These are phyloP conservation scores for Sphaeridia pumilis DNA, from an alignment of 2,888 invertebrate genomes.

Conservation along the genomic window DNA sequence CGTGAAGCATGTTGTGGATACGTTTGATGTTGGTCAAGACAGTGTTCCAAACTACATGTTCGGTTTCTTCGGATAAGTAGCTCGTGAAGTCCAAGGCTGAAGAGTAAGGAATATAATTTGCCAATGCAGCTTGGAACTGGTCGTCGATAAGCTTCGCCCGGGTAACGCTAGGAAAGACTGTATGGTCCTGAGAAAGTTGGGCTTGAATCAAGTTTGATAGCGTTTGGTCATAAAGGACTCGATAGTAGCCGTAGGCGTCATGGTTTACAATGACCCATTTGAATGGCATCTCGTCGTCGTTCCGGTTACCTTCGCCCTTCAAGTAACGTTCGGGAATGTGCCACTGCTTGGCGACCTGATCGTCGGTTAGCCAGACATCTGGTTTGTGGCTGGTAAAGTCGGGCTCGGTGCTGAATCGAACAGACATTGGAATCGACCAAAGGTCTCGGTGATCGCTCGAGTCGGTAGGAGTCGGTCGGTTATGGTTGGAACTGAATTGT, in stretches of 20 bases:
- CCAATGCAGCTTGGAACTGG: constrained; percentile 21
- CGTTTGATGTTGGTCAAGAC: constrained; percentile 15
- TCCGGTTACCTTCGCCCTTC: not conserved
- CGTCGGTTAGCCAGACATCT: constrained; percentile 10
- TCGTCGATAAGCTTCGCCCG: constrained; percentile 24
- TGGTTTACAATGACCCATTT: constrained; percentile 23
- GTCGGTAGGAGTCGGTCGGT: not conserved
- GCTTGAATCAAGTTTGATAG: constrained; percentile 15
- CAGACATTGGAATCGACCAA: constrained; percentile 17
- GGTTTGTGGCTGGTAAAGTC: not conserved
- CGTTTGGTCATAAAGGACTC: constrained; percentile 24
- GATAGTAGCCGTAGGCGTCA: constrained; percentile 18
- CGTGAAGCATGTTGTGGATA: constrained; percentile 6
- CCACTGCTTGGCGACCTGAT: not conserved
- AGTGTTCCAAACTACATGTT: constrained; percentile 17
- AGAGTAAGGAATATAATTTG: constrained; percentile 13
- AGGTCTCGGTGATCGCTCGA: not conserved
- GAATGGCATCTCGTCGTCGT: too few species aligned
- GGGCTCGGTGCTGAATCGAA: constrained; percentile 1
- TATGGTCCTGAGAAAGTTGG: constrained; percentile 15
- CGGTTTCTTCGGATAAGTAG: constrained; percentile 14
- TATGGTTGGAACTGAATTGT: not conserved
- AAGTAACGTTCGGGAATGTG: not conserved
- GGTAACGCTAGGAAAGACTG: constrained; percentile 12
- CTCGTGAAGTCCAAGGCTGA: constrained; percentile 13